Conservation (phyloP, 2,113 vertebrate species). For the Cyrtonyx montezumae region DNA sequence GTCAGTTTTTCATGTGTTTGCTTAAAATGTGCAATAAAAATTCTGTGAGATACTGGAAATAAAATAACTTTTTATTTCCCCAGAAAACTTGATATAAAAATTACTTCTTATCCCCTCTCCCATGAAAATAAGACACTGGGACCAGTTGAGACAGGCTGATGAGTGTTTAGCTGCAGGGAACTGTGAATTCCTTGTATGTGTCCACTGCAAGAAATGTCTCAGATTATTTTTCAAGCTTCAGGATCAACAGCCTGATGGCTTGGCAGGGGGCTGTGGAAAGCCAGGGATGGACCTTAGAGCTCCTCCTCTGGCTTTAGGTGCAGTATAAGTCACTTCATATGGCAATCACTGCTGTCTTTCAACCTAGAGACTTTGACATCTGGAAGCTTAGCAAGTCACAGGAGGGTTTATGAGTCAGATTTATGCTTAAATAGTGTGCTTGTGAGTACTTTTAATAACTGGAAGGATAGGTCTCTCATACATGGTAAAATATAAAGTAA, state of each 20-base stretch:
- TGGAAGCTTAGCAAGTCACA: background rate
- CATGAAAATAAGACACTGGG: background rate
- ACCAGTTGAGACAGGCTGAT: background rate
- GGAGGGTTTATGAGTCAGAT: slow-evolving; percentile 12
- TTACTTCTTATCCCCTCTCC: background rate
- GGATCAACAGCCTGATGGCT: background rate
- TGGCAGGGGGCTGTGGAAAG: background rate
- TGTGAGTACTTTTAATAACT: background rate
- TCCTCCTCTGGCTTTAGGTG: background rate
- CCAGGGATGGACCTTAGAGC: background rate
- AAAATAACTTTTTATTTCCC: background rate
- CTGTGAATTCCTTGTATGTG: background rate
- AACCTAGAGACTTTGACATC: slow-evolving; percentile 44
- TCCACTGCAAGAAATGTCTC: background rate
- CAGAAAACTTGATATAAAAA: background rate
- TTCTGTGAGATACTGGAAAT: background rate
- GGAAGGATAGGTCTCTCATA: background rate
- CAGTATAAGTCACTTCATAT: slow-evolving; percentile 28
- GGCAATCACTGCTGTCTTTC: background rate
- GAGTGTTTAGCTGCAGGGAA: slow-evolving; percentile 4
- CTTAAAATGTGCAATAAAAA: background rate
- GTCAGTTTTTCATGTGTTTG: background rate
- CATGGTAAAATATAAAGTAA: background rate
- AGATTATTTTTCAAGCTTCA: slow-evolving; percentile 27
- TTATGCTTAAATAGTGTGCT: slow-evolving; percentile 11